Base-by-base conservation (phyloP, 2,797 vertebrate species). In the Melanotaenia maccullochi region DNA sequence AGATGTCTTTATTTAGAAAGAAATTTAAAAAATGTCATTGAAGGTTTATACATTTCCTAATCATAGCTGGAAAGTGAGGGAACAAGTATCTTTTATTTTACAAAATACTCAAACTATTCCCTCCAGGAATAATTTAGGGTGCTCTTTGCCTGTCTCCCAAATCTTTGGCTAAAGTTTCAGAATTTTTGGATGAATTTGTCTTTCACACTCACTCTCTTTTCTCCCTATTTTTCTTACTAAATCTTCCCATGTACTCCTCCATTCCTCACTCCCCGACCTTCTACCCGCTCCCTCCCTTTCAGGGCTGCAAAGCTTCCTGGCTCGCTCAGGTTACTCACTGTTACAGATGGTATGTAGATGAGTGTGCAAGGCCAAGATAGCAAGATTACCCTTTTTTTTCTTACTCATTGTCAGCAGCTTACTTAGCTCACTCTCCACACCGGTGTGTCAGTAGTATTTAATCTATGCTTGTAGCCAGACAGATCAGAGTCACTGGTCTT, bases 281-380 rank as follows among this genome's bases (percentile, higher is more conserved):
- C 60, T 16, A 3, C 47, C 20, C 12, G 30, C 54, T 47, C 54
- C 35, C 77, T 81, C 65, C 58, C 38, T 79, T 63, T 68, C 28
- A 12, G 64, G 24, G 38, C 69, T 80, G 78, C 79, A 79, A 75
- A 85, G 38, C 79, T 91, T 47, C 67, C 71, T 33, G 0, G 38
- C 71, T 89, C 70, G 83, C 83, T 92, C 87, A 66, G 84, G 85
- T 92, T 92, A 77, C 87, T 83, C 59, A 13, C 75, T 67, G 81
- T 88, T 86, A 82, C 85, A 63, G 61, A 88, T 76, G 91, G 89
- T 88, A 90, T 92, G 87, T 83, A 67, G 67, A 77, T 55, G 61
- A 76, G 59, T 66, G 65, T 78, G 79, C 78, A 74, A 81, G 54
- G 68, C 57, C 83, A 73, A 71, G 51, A 67, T 58, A 78, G 65